Base-by-base conservation (phyloP, 2,888 invertebrate genomes). In the Dinocampus coccinellae region DNA sequence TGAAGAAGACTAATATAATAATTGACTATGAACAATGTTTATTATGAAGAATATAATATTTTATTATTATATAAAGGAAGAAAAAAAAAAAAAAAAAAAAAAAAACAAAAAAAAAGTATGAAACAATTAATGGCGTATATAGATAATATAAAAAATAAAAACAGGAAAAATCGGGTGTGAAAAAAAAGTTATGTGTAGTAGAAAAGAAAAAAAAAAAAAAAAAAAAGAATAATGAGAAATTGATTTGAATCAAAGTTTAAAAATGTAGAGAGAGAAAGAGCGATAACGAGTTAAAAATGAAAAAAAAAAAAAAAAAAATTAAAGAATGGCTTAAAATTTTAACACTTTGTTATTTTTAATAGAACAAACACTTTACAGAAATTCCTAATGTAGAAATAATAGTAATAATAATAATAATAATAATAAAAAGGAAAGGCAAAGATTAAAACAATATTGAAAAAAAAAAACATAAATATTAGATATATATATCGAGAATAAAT, bases 1-100 rank as follows among this genome's bases (percentile, higher is more conserved):
- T 77, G 78, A 77, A 83, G 80, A 84, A 84, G 84, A 85, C 82
- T 85, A 85, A 84, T 84, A 81, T 84, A 80, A 82, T 78, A 80
- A 80, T 79, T 76, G 80, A 85, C 80, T 82, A 82, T 82, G 77
- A 77, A 85, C 83, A 83, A 83, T 81, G 82, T 84, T 85, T 84
- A 84, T 83, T 84, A 83, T 82, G 77, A 74, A 75, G 57, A 71
- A 81, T 83, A 84, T 81, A 81, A 84, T 85, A 85, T 85, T 85
- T 85, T 85, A 85, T 84, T 85, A 85, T 85, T 47, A 16, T 47
- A 47, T 47, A 9, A 42, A n/a, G n/a, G n/a, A n/a, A n/a, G n/a
- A n/a, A n/a, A n/a, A n/a, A n/a, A n/a, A n/a, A n/a, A n/a, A n/a
- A n/a, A n/a, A n/a, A n/a, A n/a, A n/a, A n/a, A n/a, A n/a, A 6